Percentiles rank a stretch among this genome's conserved stretches.
phyloP scores from a whole-genome alignment of 2,888 invertebrate genomes.

The Athetis lepigone region DNA sequence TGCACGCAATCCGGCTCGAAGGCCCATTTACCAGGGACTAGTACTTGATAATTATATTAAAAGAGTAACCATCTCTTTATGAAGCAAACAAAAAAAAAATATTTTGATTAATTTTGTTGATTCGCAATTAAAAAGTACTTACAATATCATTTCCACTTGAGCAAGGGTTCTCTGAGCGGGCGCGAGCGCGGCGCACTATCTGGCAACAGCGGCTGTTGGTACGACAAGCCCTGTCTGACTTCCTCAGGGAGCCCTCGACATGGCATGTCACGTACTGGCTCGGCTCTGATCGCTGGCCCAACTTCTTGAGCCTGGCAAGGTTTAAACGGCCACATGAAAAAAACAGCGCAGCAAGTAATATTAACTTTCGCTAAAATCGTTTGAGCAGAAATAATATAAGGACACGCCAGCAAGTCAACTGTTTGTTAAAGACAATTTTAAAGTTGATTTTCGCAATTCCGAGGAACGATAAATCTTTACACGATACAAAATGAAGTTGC shows the following conservation, averaged over 20 bases:
- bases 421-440: too few relatives aligned
- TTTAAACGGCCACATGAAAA: conserved; percentile 31
- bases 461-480: too few relatives aligned
- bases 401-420: too few relatives aligned
- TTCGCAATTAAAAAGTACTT: conserved; percentile 42
- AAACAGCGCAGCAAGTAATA: conserved; percentile 21
- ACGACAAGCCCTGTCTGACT: conserved; percentile 89
- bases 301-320: conserved; percentile 76
- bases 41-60: too few relatives aligned
- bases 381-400: not conserved
- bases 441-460: too few relatives aligned
- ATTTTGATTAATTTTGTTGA: not conserved
- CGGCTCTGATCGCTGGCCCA: conserved; percentile 92
- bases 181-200: conserved; percentile 83
- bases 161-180: conserved; percentile 82
- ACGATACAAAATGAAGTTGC: too few relatives aligned
- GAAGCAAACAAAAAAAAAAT: too few relatives aligned
- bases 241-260: conserved; percentile 92
- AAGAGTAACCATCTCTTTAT: too few relatives aligned
- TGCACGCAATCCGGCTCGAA: too few relatives aligned
- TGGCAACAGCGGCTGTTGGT: conserved; percentile 79
- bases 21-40: too few relatives aligned
- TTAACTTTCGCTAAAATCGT: not conserved
- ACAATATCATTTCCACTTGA: conserved; percentile 88
- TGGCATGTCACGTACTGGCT: conserved; percentile 92